Percentiles rank a stretch among this genome's conserved stretches.
Evolutionary conservation across 2,888 invertebrate species (phyloP).

Genomic region (Smittia sp.): DNA sequence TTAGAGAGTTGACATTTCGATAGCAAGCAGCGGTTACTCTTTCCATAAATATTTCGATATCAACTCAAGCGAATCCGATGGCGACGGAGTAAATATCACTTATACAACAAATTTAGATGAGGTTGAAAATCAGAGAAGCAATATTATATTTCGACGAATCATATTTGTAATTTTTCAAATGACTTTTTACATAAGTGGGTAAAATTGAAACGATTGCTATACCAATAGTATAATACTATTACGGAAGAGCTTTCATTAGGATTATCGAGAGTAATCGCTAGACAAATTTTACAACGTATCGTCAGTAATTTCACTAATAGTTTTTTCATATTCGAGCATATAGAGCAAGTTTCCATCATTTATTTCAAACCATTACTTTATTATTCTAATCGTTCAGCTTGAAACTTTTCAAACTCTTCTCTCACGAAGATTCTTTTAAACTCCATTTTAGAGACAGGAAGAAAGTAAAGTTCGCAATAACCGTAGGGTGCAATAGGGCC

Average conservation of each 20-base stretch:
- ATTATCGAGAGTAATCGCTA: neutral
- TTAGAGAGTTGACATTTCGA: too few species aligned
- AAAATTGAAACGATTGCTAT: too few species aligned
- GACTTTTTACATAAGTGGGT: too few species aligned
- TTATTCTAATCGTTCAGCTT: neutral
- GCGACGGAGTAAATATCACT: neutral
- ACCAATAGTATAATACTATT: too few species aligned
- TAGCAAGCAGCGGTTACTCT: too few species aligned
- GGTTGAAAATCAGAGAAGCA: neutral
- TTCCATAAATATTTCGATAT: too few species aligned
- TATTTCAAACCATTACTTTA: neutral
- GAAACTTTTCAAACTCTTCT: neutral
- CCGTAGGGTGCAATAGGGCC: slow-evolving; percentile 28
- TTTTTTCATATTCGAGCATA: neutral
- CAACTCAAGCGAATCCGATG: neutral
- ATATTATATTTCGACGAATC: neutral
- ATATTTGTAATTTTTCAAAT: neutral
- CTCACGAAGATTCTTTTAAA: neutral
- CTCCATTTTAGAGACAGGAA: neutral
- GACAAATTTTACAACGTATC: neutral
- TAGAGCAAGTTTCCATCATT: neutral
- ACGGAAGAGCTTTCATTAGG: neutral
- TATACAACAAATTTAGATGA: neutral
- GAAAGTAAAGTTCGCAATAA: neutral
- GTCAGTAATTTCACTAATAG: neutral